Evolutionary conservation across 2,888 invertebrate genomes (phyloP), one percentile per base, ranked within the genome.

Genomic region (Luperina testacea): DNA sequence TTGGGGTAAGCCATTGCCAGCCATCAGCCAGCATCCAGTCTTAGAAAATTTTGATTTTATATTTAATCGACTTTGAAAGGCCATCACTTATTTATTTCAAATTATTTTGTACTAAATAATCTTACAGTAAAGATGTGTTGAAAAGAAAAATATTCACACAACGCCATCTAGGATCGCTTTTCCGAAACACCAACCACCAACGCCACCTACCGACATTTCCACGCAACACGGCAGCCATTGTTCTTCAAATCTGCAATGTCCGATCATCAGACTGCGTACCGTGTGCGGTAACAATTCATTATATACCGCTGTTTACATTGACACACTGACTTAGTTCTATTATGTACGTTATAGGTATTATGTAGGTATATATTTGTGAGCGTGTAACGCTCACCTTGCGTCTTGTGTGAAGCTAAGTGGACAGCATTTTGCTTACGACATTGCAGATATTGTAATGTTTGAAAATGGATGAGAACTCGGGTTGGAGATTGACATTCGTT

Each of bases 271-370:
- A 24, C 67, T 72, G 78, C 72, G 61, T 27, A 5, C 80, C 57
- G 32, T 71, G 53, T 85, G 75, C 84, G 65, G 71, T 87, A 87
- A 79, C 85, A 67, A 89, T 82, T 69, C 61, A 82, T 72, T 87
- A 72, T 75, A 57, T 64, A 72, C 65, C 13, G 61, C 65, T 77
- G 80, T 80, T 80, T 82, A 89, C 88, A 82, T 86, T 88, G 88
- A 89, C 88, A 89, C 57, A 88, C 74, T 89, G 82, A 71, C 88
- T 88, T 69, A 83, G 80, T 78, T 80, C 64, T 69, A 69, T 76
- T 77, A 78, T 80, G 72, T 70, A 68, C 57, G n/a, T 61, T 70
- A 63, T 72, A 61, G 5, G 32, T 70, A 74, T 75, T 76, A 63
- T 65, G 75, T 76, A 51, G 45, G n/a, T n/a, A 65, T n/a, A 65